A percentile compares a stretch with the other conserved stretches of the same genome.
These are phyloP conservation scores for Gallinago paraguaiae DNA, from an alignment of 2,113 vertebrate species.

Conservation along the genomic window DNA sequence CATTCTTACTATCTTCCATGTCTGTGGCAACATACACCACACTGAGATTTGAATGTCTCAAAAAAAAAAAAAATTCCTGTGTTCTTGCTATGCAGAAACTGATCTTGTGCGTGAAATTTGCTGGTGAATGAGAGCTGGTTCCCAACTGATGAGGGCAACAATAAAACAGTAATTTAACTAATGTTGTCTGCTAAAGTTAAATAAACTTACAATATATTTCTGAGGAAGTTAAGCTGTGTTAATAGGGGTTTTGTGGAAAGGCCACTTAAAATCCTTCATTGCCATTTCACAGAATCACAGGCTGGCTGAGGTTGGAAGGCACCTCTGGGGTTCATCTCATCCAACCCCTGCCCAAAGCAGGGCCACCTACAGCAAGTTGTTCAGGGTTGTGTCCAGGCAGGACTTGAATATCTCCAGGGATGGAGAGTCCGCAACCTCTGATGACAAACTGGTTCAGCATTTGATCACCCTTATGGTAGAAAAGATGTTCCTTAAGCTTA, in stretches of 20 bases:
- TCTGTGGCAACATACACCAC: background rate
- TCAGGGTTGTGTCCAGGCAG: background rate
- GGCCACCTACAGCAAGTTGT: background rate
- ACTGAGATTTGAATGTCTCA: background rate
- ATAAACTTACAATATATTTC: background rate
- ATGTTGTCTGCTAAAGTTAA: slow-evolving; percentile 20
- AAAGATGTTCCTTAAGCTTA: background rate
- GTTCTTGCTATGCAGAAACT: background rate
- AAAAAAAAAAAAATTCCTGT: background rate
- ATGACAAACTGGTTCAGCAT: background rate
- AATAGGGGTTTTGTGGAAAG: background rate
- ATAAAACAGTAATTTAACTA: slow-evolving; percentile 19
- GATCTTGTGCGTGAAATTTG: background rate
- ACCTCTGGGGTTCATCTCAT: background rate
- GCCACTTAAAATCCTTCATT: background rate
- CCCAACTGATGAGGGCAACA: background rate
- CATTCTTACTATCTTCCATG: background rate
- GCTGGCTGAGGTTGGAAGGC: background rate
- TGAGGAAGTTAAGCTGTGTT: background rate
- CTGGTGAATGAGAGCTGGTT: background rate
- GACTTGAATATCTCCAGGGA: background rate
- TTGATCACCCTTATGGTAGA: background rate
- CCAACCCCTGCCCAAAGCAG: background rate
- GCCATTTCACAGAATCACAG: background rate
- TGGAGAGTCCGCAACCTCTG: background rate